Evolutionary conservation across 2,113 vertebrate species (phyloP), one percentile per base, ranked within the genome.

Genomic region (Lichenostomus cassidix): DNA sequence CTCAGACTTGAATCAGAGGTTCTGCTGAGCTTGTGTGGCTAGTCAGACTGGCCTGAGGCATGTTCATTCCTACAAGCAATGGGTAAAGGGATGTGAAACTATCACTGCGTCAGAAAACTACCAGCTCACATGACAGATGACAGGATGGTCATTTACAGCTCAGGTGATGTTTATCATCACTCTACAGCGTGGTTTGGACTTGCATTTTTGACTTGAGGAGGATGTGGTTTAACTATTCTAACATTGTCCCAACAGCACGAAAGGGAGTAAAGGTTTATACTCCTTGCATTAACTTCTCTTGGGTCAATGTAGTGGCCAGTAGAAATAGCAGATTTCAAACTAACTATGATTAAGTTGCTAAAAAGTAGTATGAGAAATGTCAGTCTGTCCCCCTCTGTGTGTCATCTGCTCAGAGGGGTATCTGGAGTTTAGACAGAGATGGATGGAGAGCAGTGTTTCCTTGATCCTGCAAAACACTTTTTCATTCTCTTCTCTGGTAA

Each of bases 391-490:
- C 10, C 14, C 18, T 60, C 53, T 37, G 49, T 35, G 47, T 82
- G 59, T 46, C 23, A 19, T n/a, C 42, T 89, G 39, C 39, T 42
- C 63, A 31, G 2, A 11, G 37, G 42, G 31, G 27, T 89, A 33
- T 24, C 39, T 50, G 83, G 47, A 71, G 35, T 78, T 93, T 15
- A 28, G 73, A 46, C 31, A 85, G 85, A 88, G 59, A 13, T 53
- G 69, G 89, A 89, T 92, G 49, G 69, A 82, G 11, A 91, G 16
- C 52, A 42, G 67, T 12, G 37, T 53, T 95, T 87, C 73, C 87
- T 91, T 92, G 67, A 76, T 89, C 70, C 62, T 76, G 21, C 46
- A 76, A 87, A 94, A 65, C 46, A 28, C 25, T 69, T 75, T 90
- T 87, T 84, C 77, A 24, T 87, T 89, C 31, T 78, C 22, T 83